Base-by-base conservation (phyloP, 2,888 invertebrate genomes). In the Horisme vitalbata region DNA sequence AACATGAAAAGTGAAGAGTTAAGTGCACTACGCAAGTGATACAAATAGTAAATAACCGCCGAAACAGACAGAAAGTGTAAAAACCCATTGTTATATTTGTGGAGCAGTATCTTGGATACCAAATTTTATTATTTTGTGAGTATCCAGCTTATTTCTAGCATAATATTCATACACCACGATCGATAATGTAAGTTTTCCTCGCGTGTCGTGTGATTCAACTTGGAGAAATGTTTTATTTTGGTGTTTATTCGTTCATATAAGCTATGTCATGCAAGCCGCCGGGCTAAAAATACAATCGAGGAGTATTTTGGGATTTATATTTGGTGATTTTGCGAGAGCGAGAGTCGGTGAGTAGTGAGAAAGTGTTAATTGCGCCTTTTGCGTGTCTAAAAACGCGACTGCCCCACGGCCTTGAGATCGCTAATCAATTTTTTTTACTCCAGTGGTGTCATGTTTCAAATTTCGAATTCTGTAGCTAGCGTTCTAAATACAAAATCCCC, bases 221-320 rank as follows among this genome's bases (percentile, higher is more conserved):
- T 55, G 50, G 57, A 52, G 58, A 63, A 73, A 75, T 73, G 27
- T 27, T 45, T 34, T 69, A 54, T 75, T 76, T 71, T 75, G 67
- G 69, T 73, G 71, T 71, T 64, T 70, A 62, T 46, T 61, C 27
- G 54, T 67, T 52, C 62, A 55, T 68, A 63, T 55, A 49, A 60
- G 67, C 57, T 65, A 75, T 82, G 84, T 83, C 81, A 83, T 79
- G 73, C 72, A 57, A 61, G 68, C 64, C 66, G 68, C 74, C 70
- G 65, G 68, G 64, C 88, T 88, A 89, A 79, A 88, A 86, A 86
- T 88, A 87, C 73, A 63, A 74, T 63, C 72, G 62, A 57, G 67
- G 65, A 71, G 72, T 86, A 85, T 85, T 87, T 86, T 80, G 70
- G 81, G 84, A 73, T 70, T 63, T 79, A 73, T 75, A 85, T 82